These are phyloP conservation scores for Cebidichthys violaceus DNA, from an alignment of 2,113 vertebrate genomes.

Conservation along the genomic window DNA sequence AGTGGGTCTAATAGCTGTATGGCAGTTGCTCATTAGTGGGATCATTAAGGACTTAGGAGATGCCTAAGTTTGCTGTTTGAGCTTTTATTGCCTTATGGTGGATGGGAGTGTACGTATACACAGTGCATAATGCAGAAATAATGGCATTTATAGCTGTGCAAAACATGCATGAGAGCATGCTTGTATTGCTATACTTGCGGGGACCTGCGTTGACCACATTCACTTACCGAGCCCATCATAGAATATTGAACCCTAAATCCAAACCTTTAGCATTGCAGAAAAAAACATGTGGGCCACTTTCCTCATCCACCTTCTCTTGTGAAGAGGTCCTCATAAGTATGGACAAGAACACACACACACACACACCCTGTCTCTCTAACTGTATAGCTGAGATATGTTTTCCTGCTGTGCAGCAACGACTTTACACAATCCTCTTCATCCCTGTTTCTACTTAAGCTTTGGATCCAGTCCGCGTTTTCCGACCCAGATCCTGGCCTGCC, in stretches of 20 bases:
- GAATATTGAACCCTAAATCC: neutral
- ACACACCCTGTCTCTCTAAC: constrained; percentile 14
- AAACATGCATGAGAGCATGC: constrained; percentile 14
- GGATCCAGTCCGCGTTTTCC: constrained; percentile 77
- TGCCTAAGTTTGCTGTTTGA: constrained; percentile 59
- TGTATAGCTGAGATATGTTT: constrained; percentile 71
- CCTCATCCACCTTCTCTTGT: neutral
- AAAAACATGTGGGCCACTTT: neutral
- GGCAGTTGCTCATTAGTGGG: constrained; percentile 52
- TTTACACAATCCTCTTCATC: constrained; percentile 77
- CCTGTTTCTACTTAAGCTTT: constrained; percentile 83
- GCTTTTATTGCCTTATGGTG: constrained; percentile 58
- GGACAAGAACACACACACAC: constrained; percentile 25
- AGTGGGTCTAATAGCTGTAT: neutral
- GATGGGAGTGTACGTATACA: constrained; percentile 28
- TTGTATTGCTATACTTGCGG: constrained; percentile 12
- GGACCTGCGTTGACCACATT: constrained; percentile 19
- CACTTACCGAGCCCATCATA: neutral
- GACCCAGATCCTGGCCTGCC: constrained; percentile 76
- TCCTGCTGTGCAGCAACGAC: constrained; percentile 69
- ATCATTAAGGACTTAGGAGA: constrained; percentile 53
- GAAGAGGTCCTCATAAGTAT: constrained; percentile 23
- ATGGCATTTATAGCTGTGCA: constrained; percentile 45
- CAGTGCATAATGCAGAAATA: constrained; percentile 40
- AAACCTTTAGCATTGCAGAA: neutral